Conservation (phyloP, 2,113 vertebrate species). For the Sclerurus mexicanus region DNA sequence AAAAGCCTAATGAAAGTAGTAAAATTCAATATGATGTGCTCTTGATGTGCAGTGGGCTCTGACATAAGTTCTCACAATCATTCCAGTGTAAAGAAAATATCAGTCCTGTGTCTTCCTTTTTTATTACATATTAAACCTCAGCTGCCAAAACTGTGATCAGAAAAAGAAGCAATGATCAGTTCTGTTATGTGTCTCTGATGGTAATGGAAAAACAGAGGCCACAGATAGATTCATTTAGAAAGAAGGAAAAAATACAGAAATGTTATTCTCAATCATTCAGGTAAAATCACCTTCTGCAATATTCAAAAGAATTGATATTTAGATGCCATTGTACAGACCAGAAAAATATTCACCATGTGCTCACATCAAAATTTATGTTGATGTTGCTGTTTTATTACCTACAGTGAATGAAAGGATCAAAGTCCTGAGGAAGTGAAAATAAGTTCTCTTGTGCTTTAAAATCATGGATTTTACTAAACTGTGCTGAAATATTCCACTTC, state of each 20-base stretch:
- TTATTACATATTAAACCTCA: slow-evolving; percentile 44
- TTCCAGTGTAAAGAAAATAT: background rate
- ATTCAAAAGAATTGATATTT: background rate
- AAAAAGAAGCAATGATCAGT: slow-evolving; percentile 30
- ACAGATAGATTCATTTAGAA: background rate
- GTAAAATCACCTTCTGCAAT: background rate
- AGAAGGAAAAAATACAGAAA: background rate
- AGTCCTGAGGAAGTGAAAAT: background rate
- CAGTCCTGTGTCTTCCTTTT: background rate
- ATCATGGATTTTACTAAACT: background rate
- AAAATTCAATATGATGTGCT: slow-evolving; percentile 40
- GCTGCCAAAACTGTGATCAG: background rate
- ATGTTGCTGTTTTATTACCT: background rate
- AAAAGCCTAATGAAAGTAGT: slow-evolving; percentile 46
- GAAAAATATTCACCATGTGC: background rate
- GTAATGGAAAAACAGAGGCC: background rate
- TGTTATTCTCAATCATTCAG: background rate
- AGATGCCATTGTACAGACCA: background rate
- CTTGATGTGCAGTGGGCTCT: slow-evolving; percentile 9
- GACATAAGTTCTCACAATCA: background rate
- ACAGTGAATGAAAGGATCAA: background rate
- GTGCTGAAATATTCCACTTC: background rate
- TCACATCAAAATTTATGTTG: background rate
- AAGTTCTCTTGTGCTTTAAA: background rate
- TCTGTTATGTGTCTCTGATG: background rate